A percentile compares a stretch with the other conserved stretches of the same genome.
Conservation (phyloP, 2,113 vertebrate genomes). For the Eurystomus gularis region DNA sequence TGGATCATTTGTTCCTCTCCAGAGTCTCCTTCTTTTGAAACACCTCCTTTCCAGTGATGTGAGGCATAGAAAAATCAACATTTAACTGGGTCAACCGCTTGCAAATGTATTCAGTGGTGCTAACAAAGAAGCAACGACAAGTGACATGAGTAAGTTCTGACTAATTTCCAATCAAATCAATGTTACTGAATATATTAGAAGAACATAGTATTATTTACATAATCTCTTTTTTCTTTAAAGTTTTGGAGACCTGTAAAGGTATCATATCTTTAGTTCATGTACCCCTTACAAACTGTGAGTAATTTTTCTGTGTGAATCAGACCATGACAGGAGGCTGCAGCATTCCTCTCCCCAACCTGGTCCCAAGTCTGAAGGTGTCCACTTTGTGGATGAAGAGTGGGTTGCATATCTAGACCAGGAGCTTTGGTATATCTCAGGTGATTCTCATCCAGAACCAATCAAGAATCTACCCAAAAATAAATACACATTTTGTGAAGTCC, state of each 20-base stretch:
- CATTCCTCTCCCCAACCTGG: background rate
- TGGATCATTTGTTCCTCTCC: background rate
- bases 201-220: background rate
- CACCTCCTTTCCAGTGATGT: background rate
- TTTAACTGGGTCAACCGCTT: slow-evolving; percentile 16
- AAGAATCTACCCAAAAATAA: slow-evolving; percentile 19
- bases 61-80: background rate
- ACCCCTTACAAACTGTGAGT: background rate
- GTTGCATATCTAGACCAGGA: background rate
- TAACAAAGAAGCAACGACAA: slow-evolving; percentile 13
- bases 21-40: background rate
- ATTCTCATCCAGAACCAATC: slow-evolving; percentile 9
- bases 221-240: background rate
- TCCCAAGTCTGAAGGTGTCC: background rate
- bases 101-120: slow-evolving; percentile 11
- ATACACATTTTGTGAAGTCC: background rate
- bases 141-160: background rate
- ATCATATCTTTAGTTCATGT: background rate
- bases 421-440: background rate
- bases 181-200: background rate
- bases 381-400: background rate
- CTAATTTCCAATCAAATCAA: slow-evolving; percentile 26
- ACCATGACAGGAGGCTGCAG: background rate
- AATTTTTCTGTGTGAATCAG: background rate
- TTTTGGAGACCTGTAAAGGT: background rate